phyloP scores from a whole-genome alignment of 2,797 vertebrate genomes.

The Serranus cabrilla region DNA sequence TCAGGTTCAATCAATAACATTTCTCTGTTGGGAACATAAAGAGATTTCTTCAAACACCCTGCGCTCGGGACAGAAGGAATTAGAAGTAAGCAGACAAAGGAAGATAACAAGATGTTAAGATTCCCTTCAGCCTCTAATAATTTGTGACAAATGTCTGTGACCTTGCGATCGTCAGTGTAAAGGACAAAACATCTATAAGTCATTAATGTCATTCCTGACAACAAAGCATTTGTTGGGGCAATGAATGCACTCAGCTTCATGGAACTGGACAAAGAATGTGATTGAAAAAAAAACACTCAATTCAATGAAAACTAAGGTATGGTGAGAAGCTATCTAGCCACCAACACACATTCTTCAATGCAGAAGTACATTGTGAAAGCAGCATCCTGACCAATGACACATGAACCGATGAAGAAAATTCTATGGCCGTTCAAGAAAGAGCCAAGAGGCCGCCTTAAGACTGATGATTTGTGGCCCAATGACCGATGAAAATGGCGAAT shows the following conservation, averaged over 20 bases:
- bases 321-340: background rate
- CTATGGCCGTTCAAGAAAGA: conserved; percentile 18
- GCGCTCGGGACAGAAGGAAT: conserved; percentile 23
- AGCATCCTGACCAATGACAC: conserved; percentile 55
- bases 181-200: conserved; percentile 34
- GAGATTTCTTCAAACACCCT: conserved; percentile 25
- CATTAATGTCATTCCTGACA: conserved; percentile 46
- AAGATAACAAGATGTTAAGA: conserved; percentile 12
- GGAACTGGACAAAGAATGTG: background rate
- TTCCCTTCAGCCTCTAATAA: conserved; percentile 37
- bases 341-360: background rate
- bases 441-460: conserved; percentile 44
- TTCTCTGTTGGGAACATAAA: conserved; percentile 9
- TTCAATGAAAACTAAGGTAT: conserved; percentile 46
- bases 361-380: conserved; percentile 42
- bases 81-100: conserved; percentile 19
- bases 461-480: conserved; percentile 20
- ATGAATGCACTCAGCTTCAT: conserved; percentile 17
- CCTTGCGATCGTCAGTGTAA: conserved; percentile 34
- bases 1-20: conserved; percentile 19
- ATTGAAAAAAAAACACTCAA: conserved; percentile 17
- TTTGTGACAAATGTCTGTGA: conserved; percentile 35
- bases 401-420: conserved; percentile 37
- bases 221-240: conserved; percentile 22
- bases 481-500: conserved; percentile 27